phyloP scores from a whole-genome alignment of 2,888 invertebrate species.

The Glyphotaelius pellucidus region DNA sequence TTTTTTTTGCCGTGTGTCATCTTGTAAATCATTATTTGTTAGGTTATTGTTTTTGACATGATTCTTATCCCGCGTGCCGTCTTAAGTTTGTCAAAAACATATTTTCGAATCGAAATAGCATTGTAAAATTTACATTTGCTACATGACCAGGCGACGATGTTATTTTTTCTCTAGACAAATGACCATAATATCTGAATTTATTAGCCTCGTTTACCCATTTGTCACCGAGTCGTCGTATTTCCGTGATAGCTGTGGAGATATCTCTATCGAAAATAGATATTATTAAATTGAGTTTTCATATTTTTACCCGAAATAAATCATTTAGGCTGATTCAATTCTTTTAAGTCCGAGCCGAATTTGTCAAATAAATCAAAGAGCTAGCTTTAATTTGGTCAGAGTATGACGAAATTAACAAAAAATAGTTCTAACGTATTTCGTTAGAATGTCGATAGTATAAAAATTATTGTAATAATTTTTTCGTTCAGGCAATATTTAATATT shows the following conservation, averaged over 20 bases:
- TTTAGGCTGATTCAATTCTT: background rate
- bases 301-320: constrained; percentile 25
- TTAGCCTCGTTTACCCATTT: constrained; percentile 29
- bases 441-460: background rate
- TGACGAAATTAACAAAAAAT: background rate
- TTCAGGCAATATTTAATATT: background rate
- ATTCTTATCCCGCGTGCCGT: background rate
- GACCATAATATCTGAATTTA: constrained; percentile 32
- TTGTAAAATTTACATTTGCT: constrained; percentile 9
- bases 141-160: constrained; percentile 13
- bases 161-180: constrained; percentile 31
- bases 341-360: background rate
- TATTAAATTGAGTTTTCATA: constrained; percentile 19
- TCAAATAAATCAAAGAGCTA: background rate
- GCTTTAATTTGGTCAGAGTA: background rate
- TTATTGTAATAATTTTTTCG: background rate
- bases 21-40: background rate
- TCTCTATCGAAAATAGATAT: constrained; percentile 27
- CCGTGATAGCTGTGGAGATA: constrained; percentile 26
- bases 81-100: background rate
- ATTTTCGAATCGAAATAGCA: constrained; percentile 25
- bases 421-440: background rate
- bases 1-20: background rate
- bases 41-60: background rate
- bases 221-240: constrained; percentile 26